Evolutionary conservation across 1,140 invertebrate genomes (phyloP).

Genomic region (Brachionus calyciflorus): DNA sequence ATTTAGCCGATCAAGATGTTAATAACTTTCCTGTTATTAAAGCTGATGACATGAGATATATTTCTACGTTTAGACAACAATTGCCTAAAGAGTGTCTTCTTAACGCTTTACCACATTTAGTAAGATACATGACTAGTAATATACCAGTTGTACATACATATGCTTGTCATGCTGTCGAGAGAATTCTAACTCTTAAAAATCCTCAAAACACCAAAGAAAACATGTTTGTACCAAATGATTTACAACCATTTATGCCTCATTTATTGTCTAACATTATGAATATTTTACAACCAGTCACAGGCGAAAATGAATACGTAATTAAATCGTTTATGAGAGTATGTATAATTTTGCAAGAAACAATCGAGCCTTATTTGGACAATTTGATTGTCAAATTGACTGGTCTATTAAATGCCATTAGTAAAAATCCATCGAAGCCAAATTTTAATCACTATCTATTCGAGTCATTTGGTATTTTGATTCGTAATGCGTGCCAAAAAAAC

Average conservation of each 20-base stretch:
- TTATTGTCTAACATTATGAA: constrained; percentile 33
- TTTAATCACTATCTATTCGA: constrained; percentile 98
- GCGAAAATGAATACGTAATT: constrained; percentile 94
- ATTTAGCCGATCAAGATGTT: constrained; percentile 72
- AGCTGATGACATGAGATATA: constrained; percentile 89
- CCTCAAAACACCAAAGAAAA: constrained; percentile 57
- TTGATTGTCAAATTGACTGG: constrained; percentile 78
- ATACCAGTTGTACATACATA: constrained; percentile 86
- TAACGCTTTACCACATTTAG: constrained; percentile 71
- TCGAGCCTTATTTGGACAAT: constrained; percentile 75
- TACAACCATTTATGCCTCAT: constrained; percentile 42
- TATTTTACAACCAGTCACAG: constrained; percentile 33
- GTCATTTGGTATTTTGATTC: constrained; percentile 78
- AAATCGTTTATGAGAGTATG: constrained; percentile 81
- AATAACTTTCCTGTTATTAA: constrained; percentile 84
- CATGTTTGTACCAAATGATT: constrained; percentile 48
- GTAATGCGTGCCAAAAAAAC: constrained; percentile 79
- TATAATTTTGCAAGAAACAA: constrained; percentile 72
- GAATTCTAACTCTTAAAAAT: constrained; percentile 73
- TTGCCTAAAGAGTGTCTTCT: constrained; percentile 73
- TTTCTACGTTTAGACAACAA: constrained; percentile 89
- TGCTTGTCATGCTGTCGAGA: constrained; percentile 84
- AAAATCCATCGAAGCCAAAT: constrained; percentile 89
- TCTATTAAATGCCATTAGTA: constrained; percentile 78
- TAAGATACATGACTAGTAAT: constrained; percentile 72